phyloP scores from a whole-genome alignment of 2,888 invertebrate genomes.

The Eristalinus aeneus region DNA sequence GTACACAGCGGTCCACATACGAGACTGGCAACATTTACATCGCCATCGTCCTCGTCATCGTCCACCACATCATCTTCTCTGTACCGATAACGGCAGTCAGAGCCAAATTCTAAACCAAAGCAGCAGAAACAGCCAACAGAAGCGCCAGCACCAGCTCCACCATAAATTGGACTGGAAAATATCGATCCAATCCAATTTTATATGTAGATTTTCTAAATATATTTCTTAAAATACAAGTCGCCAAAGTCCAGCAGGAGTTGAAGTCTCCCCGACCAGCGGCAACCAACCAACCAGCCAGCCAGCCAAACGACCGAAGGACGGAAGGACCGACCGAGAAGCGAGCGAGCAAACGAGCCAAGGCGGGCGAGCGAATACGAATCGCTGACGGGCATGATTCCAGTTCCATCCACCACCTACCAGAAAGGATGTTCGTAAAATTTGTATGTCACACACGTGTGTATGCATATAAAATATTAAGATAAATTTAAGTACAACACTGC shows the following conservation, averaged over 20 bases:
- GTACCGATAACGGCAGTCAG: not conserved
- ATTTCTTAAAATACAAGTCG: constrained; percentile 72
- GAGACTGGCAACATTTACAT: not conserved
- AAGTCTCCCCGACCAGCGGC: constrained; percentile 36
- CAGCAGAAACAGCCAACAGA: not conserved
- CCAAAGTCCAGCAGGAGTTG: constrained; percentile 69
- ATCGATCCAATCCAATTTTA: constrained; percentile 75
- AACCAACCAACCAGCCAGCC: not conserved
- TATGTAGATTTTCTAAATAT: constrained; percentile 75
- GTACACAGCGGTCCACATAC: constrained; percentile 39
- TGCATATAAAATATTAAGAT: constrained; percentile 71
- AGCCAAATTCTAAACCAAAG: not conserved
- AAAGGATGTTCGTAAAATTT: constrained; percentile 71
- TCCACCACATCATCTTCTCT: not conserved
- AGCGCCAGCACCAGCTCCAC: constrained; percentile 37
- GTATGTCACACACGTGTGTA: constrained; percentile 71
- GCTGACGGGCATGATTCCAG: constrained; percentile 68
- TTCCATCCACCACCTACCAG: constrained; percentile 42
- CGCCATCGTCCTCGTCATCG: not conserved
- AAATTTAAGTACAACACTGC: constrained; percentile 71
- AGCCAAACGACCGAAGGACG: not conserved
- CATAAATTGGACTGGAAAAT: constrained; percentile 72
- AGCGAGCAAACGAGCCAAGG: not conserved
- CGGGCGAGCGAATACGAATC: constrained; percentile 50
- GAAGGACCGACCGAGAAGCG: not conserved